Base-by-base conservation (phyloP, 2,113 vertebrate species). In the Sardina pilchardus region DNA sequence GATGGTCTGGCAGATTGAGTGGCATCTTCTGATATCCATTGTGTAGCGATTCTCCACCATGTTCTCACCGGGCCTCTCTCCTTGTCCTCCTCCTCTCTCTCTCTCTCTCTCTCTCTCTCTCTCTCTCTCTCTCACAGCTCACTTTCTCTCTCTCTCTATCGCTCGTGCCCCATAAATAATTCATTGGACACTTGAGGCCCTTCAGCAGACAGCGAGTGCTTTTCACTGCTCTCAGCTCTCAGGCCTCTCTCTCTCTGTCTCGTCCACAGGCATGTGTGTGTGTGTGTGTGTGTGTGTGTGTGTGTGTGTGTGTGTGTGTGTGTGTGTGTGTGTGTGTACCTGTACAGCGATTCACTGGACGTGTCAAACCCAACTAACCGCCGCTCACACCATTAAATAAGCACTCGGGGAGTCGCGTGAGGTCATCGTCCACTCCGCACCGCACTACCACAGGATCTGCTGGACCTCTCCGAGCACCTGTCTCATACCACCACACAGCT, bases 161-260 rank as follows among this genome's bases (percentile, higher is more conserved):
- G 24, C 91, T 90, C 90, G 86, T 84, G 84, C 88, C 86, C 89
- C 90, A 93, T 92, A 90, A 94, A 94, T 95, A 93, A 94, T 95
- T 94, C 89, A 95, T 93, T 90, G 91, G 91, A 89, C 92, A 93
- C 93, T 93, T 92, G 91, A 94, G 92, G 91, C 90, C 91, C 91
- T 82, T 84, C 88, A 93, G 90, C 90, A 89, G 87, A 78, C 90
- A 93, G 91, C 89, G 91, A 78, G 10, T 12, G 14, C 30, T 78
- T 78, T 78, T 78, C 30, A 36, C 63, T 16, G 8, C 26, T 71
- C 16, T 93, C 90, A 86, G 90, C 90, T 88, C 89, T 90, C n/a
- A 34, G 63, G 12, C 30, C 63, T 71, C 14, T 71, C 63, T 78
- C 30, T 36, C 30, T 36, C 2, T 6, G n/a, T n/a, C n/a, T n/a